Evolutionary conservation across 2,888 invertebrate species (phyloP).

Genomic region (Taphrorychus bicolor): DNA sequence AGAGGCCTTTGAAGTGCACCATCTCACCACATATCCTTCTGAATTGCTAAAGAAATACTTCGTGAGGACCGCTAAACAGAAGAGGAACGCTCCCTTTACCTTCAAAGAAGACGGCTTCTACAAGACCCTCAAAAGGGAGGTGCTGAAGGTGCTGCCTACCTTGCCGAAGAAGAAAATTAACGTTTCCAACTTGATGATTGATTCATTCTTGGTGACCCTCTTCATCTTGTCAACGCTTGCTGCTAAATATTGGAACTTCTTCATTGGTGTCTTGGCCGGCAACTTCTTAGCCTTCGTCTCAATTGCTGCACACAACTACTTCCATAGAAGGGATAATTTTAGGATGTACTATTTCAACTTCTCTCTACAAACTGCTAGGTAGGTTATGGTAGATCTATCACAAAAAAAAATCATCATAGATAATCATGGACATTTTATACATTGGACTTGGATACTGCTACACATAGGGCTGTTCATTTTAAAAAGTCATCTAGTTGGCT

Average conservation of each 20-base stretch:
- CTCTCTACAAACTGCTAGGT: conserved; percentile 70
- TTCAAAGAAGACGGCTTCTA: conserved; percentile 79
- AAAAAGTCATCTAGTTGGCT: too few species aligned
- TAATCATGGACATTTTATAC: too few species aligned
- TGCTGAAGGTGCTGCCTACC: conserved; percentile 59
- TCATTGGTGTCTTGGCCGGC: conserved; percentile 63
- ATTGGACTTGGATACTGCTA: too few species aligned
- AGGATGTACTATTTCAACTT: conserved; percentile 81
- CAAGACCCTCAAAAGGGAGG: conserved; percentile 69
- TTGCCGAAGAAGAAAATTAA: conserved; percentile 59
- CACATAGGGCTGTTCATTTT: too few species aligned
- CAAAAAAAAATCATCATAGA: too few species aligned
- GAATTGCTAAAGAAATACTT: conserved; percentile 71
- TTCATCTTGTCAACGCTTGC: conserved; percentile 50
- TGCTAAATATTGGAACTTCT: conserved; percentile 54
- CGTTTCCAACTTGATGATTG: conserved; percentile 58
- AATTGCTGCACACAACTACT: conserved; percentile 76
- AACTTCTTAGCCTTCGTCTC: conserved; percentile 66
- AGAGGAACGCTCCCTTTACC: conserved; percentile 75
- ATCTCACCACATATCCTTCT: conserved; percentile 64
- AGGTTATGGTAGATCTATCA: too few species aligned
- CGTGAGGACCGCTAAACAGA: conserved; percentile 67
- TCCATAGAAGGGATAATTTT: conserved; percentile 78
- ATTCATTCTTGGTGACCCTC: conserved; percentile 54
- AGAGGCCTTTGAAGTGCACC: conserved; percentile 79